phyloP scores from a whole-genome alignment of 1,140 invertebrate genomes.

The Megalopta genalis region DNA sequence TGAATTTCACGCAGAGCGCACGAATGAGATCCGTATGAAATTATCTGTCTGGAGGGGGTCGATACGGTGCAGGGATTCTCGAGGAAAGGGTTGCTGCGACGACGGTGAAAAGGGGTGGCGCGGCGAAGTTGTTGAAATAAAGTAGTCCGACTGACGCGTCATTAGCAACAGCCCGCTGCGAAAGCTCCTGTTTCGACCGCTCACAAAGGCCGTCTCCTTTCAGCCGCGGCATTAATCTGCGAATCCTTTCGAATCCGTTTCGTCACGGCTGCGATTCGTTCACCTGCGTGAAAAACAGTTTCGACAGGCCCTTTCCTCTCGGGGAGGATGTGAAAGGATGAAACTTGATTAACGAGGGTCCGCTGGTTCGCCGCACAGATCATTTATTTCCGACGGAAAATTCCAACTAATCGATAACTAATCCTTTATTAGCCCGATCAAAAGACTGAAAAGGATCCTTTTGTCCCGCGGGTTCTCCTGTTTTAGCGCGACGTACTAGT shows the following conservation, averaged over 20 bases:
- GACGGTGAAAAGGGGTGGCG: constrained; percentile 10
- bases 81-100: constrained; percentile 17
- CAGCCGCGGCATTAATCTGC: constrained; percentile 18
- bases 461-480: background rate
- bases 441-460: background rate
- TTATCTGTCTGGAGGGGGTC: constrained; percentile 41
- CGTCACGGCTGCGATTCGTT: constrained; percentile 23
- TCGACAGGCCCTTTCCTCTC: constrained; percentile 8
- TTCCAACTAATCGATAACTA: constrained; percentile 35
- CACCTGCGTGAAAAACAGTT: constrained; percentile 16
- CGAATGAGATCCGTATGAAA: constrained; percentile 52
- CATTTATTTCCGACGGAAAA: constrained; percentile 42
- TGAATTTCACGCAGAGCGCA: constrained; percentile 44
- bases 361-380: constrained; percentile 19
- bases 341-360: constrained; percentile 35
- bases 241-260: constrained; percentile 39
- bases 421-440: constrained; percentile 41
- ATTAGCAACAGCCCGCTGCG: constrained; percentile 23
- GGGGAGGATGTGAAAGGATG: constrained; percentile 2
- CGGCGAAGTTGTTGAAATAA: constrained; percentile 41
- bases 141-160: constrained; percentile 41
- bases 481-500: no score
- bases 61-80: background rate
- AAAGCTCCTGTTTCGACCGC: background rate
- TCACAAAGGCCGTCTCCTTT: constrained; percentile 18